These are phyloP conservation scores for Sarcophaga peregrina DNA, from an alignment of 1,140 invertebrate species.

Conservation along the genomic window DNA sequence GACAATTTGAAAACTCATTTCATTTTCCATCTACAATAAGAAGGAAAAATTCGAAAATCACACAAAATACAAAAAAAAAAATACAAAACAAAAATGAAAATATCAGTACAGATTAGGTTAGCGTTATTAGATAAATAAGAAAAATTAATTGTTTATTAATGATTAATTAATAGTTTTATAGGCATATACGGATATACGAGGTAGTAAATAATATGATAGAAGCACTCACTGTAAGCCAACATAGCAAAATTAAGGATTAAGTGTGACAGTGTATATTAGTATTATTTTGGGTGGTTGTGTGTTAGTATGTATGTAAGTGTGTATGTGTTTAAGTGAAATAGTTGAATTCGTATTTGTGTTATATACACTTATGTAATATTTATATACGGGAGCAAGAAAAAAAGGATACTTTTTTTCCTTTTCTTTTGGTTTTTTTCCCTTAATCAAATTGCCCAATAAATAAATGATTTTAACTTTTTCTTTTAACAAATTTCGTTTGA, in stretches of 20 bases:
- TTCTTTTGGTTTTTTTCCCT: background rate
- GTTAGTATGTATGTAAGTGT: background rate
- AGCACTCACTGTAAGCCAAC: slow-evolving; percentile 20
- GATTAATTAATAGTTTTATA: background rate
- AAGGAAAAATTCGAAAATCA: background rate
- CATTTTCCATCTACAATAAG: background rate
- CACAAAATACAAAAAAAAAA: slow-evolving; percentile 3
- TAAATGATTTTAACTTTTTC: background rate
- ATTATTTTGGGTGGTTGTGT: background rate
- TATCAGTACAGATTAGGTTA: background rate
- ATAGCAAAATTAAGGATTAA: slow-evolving; percentile 23
- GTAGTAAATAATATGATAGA: background rate
- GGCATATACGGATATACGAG: background rate
- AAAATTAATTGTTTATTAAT: too few species aligned
- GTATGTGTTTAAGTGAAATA: background rate
- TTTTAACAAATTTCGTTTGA: too few species aligned
- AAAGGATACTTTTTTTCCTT: slow-evolving; percentile 8
- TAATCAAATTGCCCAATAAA: background rate
- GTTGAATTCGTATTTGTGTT: background rate
- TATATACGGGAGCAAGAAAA: slow-evolving; percentile 25
- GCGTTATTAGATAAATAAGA: background rate
- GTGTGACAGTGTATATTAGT: background rate
- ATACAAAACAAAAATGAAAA: too few species aligned
- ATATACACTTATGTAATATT: slow-evolving; percentile 40
- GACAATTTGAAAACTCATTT: background rate